These are phyloP conservation scores for Pristiophorus japonicus DNA, from an alignment of 2,113 vertebrate species.

Conservation along the genomic window DNA sequence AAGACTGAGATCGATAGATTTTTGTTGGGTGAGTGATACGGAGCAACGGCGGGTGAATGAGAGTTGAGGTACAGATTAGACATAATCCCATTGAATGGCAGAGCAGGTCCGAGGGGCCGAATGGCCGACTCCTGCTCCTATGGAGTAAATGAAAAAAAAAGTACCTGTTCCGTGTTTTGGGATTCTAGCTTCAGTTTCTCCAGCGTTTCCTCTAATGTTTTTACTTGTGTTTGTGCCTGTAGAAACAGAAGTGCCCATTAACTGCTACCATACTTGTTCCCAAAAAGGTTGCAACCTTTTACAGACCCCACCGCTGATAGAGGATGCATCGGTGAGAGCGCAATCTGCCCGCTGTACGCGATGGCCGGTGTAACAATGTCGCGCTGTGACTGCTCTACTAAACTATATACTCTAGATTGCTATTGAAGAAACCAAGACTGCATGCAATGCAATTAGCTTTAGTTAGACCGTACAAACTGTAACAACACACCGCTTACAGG, in stretches of 20 bases:
- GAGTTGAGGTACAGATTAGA: not conserved
- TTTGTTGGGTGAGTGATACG: not conserved
- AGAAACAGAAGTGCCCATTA: constrained; percentile 21
- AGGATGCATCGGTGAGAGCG: not conserved
- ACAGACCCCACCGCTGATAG: not conserved
- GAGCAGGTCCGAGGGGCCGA: not conserved
- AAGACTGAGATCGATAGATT: not conserved
- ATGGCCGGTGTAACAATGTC: not conserved
- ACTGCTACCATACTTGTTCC: not conserved
- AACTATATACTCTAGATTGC: no score
- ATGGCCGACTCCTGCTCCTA: not conserved
- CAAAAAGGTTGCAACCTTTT: not conserved
- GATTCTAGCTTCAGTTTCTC: constrained; percentile 66
- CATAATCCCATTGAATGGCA: not conserved
- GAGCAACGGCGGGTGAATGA: not conserved
- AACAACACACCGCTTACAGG: no score
- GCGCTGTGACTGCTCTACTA: no score
- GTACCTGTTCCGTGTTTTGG: constrained; percentile 72
- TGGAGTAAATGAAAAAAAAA: not conserved
- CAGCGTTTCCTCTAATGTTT: constrained; percentile 62
- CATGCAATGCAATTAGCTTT: not conserved
- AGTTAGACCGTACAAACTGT: not conserved
- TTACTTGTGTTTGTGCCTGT: constrained; percentile 69
- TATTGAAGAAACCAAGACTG: not conserved
- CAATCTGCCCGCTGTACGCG: no score